Percentiles rank a stretch among this genome's conserved stretches.
These are phyloP conservation scores for Phrixothrix hirtus DNA, from an alignment of 2,888 invertebrate genomes.

Conservation along the genomic window DNA sequence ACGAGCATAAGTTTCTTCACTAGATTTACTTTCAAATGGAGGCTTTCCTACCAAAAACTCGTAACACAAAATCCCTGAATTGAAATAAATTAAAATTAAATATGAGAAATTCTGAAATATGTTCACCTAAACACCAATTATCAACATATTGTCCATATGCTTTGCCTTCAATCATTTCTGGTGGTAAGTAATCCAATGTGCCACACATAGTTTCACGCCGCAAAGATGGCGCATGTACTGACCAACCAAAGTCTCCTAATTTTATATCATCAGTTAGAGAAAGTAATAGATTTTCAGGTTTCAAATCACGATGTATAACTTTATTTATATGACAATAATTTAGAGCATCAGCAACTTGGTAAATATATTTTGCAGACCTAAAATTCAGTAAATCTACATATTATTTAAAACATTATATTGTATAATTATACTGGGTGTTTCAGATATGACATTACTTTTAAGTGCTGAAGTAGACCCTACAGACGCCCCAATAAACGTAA, in stretches of 20 bases:
- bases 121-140: conserved; percentile 87
- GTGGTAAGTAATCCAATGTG: conserved; percentile 95
- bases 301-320: too few relatives aligned
- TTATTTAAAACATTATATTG: too few relatives aligned
- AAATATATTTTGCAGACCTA: conserved; percentile 74
- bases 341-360: too few relatives aligned
- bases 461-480: too few relatives aligned
- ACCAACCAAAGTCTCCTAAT: too few relatives aligned
- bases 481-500: too few relatives aligned
- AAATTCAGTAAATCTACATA: too few relatives aligned
- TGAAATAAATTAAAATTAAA: neutral
- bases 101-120: neutral
- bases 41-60: conserved; percentile 93
- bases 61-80: conserved; percentile 70
- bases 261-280: conserved; percentile 85
- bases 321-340: conserved; percentile 84
- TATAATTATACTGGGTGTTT: too few relatives aligned
- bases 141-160: conserved; percentile 85
- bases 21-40: conserved; percentile 96
- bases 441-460: too few relatives aligned
- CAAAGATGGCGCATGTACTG: too few relatives aligned
- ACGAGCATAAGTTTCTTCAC: too few relatives aligned
- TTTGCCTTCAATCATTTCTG: conserved; percentile 90
- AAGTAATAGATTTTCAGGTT: too few relatives aligned
- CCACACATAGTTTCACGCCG: conserved; percentile 88